Conservation (phyloP, 2,113 vertebrate genomes). For the Hyperopisus bebe region DNA sequence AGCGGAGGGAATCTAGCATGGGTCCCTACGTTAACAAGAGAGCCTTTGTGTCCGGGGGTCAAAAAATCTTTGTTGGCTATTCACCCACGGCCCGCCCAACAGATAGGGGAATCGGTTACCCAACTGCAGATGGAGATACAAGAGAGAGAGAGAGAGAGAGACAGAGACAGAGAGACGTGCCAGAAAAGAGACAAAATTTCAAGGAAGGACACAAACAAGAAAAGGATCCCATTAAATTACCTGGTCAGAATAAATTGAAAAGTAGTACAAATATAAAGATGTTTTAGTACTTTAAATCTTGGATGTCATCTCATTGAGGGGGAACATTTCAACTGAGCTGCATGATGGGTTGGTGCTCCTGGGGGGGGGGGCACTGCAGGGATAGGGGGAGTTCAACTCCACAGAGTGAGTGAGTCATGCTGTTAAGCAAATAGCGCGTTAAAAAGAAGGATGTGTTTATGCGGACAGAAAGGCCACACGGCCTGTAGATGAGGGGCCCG, state of each 20-base stretch:
- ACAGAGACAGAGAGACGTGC: background rate
- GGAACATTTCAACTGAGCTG: background rate
- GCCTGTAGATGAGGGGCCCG: slow-evolving; percentile 22
- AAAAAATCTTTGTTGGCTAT: slow-evolving; percentile 21
- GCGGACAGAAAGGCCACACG: slow-evolving; percentile 25
- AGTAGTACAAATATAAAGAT: background rate
- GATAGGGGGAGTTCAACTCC: background rate
- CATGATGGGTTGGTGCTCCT: background rate
- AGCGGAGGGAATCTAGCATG: slow-evolving; percentile 6
- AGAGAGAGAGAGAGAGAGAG: background rate
- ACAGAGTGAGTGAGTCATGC: slow-evolving; percentile 11
- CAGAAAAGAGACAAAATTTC: background rate
- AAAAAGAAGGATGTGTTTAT: background rate
- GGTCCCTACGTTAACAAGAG: slow-evolving; percentile 24
- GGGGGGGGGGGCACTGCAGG: background rate
- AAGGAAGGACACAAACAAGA: background rate
- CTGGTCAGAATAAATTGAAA: background rate
- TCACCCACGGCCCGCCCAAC: slow-evolving; percentile 15
- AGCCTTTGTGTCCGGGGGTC: slow-evolving; percentile 32
- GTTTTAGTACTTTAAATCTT: background rate
- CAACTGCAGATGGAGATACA: background rate
- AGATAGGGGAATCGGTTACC: slow-evolving; percentile 34
- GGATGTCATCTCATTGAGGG: background rate
- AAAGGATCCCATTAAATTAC: background rate
- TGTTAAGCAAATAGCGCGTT: slow-evolving; percentile 6